These are phyloP conservation scores for Lithophane semibrunnea DNA, from an alignment of 2,888 invertebrate species.

Conservation along the genomic window DNA sequence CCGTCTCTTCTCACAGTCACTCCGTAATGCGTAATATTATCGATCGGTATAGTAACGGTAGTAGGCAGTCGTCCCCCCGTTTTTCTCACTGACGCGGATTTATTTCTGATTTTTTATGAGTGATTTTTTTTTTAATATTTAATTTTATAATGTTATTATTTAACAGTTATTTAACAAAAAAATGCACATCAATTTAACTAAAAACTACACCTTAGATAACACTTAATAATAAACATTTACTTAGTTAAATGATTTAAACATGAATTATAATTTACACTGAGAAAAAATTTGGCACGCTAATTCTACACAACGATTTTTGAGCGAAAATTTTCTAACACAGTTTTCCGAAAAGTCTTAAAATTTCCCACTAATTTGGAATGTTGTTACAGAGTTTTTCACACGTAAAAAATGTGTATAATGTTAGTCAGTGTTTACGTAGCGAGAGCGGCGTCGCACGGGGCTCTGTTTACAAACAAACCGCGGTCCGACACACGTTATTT, in stretches of 20 bases:
- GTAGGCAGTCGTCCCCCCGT: conserved; percentile 78
- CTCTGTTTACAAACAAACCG: conserved; percentile 88
- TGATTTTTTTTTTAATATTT: conserved; percentile 57
- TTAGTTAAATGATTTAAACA: conserved; percentile 50
- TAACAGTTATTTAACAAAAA: conserved; percentile 41
- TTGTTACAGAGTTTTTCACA: conserved; percentile 67
- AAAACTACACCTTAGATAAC: conserved; percentile 45
- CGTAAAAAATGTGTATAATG: conserved; percentile 69
- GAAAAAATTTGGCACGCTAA: conserved; percentile 74
- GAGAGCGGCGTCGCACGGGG: conserved; percentile 80
- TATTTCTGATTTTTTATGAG: conserved; percentile 77
- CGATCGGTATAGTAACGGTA: conserved; percentile 89
- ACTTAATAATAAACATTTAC: conserved; percentile 54
- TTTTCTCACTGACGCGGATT: conserved; percentile 81
- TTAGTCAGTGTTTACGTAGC: conserved; percentile 77
- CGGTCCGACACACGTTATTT: conserved; percentile 73
- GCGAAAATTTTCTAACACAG: conserved; percentile 66
- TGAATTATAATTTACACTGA: conserved; percentile 52
- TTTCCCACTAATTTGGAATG: conserved; percentile 65
- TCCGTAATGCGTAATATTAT: conserved; percentile 90
- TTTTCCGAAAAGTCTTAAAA: conserved; percentile 49
- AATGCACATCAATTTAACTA: conserved; percentile 57
- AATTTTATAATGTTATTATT: conserved; percentile 47
- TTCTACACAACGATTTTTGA: conserved; percentile 68
- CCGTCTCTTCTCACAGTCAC: conserved; percentile 78